phyloP scores from a whole-genome alignment of 2,113 vertebrate species.

The Bos indicus region DNA sequence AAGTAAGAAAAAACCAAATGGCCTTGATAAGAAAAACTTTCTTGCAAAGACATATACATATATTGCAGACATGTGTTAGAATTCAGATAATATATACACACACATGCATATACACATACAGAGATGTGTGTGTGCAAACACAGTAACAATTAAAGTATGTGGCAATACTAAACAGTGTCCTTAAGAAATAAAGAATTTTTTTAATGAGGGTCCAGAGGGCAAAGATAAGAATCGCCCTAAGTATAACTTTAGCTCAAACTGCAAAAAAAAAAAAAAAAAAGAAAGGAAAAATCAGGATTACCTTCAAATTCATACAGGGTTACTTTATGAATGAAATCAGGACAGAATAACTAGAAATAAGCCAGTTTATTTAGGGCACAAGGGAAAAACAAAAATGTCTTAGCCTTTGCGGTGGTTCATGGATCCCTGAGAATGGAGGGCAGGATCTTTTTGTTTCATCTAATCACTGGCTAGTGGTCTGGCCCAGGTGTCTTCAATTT shows the following conservation, averaged over 20 bases:
- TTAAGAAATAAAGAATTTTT: neutral
- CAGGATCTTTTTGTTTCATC: neutral
- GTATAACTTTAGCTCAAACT: neutral
- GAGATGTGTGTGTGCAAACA: neutral
- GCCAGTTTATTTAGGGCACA: neutral
- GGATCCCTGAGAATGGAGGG: neutral
- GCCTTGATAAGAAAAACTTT: neutral
- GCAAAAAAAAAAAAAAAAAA: neutral
- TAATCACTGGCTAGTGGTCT: neutral
- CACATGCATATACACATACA: neutral
- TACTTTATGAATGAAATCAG: neutral
- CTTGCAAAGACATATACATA: neutral
- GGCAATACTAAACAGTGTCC: neutral
- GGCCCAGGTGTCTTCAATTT: neutral
- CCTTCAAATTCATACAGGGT: neutral
- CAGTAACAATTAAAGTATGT: neutral
- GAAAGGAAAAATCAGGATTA: neutral
- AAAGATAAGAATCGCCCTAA: neutral
- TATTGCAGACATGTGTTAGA: neutral
- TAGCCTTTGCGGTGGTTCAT: neutral
- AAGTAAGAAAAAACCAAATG: neutral
- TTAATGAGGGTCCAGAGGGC: neutral
- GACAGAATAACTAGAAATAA: neutral
- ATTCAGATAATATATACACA: neutral
- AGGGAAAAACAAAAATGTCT: neutral